phyloP scores from a whole-genome alignment of 2,113 vertebrate species.

The Boulengeromyrus knoepffleri region DNA sequence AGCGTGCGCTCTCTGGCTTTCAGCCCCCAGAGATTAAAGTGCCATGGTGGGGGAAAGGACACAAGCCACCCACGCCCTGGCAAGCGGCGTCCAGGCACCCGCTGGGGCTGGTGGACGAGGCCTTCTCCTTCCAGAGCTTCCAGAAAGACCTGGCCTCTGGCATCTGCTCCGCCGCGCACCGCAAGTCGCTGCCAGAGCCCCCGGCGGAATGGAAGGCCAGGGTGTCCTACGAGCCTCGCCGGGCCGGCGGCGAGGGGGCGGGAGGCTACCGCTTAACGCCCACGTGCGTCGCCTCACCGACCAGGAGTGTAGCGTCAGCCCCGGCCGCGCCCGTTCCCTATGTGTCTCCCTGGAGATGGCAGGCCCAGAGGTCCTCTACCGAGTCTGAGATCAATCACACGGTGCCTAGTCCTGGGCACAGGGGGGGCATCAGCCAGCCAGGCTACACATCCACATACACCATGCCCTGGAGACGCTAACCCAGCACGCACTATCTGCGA shows the following conservation, averaged over 20 bases:
- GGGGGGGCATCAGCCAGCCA: slow-evolving; percentile 43
- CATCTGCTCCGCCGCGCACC: slow-evolving; percentile 73
- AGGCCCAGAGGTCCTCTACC: slow-evolving; percentile 58
- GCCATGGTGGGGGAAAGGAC: slow-evolving; percentile 48
- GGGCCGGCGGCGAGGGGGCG: slow-evolving; percentile 31
- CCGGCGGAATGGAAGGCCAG: slow-evolving; percentile 70
- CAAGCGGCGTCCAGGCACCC: slow-evolving; percentile 82
- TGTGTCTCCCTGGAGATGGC: slow-evolving; percentile 58
- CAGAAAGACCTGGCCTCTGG: slow-evolving; percentile 74
- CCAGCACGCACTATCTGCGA: slow-evolving; percentile 18
- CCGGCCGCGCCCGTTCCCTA: slow-evolving; percentile 43
- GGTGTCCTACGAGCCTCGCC: slow-evolving; percentile 53
- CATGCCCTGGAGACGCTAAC: slow-evolving; percentile 66
- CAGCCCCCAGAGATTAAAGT: slow-evolving; percentile 46
- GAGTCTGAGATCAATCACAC: slow-evolving; percentile 51
- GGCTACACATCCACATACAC: slow-evolving; percentile 66
- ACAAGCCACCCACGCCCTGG: slow-evolving; percentile 77
- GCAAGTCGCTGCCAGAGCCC: slow-evolving; percentile 70
- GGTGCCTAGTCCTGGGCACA: slow-evolving; percentile 57
- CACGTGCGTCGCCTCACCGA: slow-evolving; percentile 35
- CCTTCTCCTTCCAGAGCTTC: slow-evolving; percentile 69
- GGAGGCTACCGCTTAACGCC: slow-evolving; percentile 34
- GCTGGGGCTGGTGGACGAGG: slow-evolving; percentile 82
- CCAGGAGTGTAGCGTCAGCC: slow-evolving; percentile 45
- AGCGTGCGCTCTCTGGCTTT: slow-evolving; percentile 46